Evolutionary conservation across 2,888 invertebrate species (phyloP).

Genomic region (Drosophila demipolita): DNA sequence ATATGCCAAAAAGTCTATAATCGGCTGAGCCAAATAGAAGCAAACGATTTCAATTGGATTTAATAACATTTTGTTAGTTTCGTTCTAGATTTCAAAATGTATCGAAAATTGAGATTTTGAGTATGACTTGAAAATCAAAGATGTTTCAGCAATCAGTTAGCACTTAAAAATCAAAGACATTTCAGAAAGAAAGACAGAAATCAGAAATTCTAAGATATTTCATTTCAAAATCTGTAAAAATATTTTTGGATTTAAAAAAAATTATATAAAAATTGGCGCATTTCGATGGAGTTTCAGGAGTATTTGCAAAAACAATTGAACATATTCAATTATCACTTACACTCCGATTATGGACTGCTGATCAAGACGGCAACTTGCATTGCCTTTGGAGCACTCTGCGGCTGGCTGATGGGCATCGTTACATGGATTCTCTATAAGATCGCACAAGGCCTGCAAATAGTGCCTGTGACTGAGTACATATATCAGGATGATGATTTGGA

Average conservation of each 20-base stretch:
- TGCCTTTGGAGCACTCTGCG: constrained; percentile 63
- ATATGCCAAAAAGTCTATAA: constrained; percentile 45
- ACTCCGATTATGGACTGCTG: constrained; percentile 52
- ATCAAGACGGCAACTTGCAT: constrained; percentile 61
- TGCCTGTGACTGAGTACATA: constrained; percentile 23
- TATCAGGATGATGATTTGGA: constrained; percentile 40
- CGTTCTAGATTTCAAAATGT: neutral
- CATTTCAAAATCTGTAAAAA: neutral
- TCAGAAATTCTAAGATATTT: neutral
- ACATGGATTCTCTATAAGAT: constrained; percentile 50
- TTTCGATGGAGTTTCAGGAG: constrained; percentile 46
- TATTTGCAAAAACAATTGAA: constrained; percentile 49
- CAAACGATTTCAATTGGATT: constrained; percentile 58
- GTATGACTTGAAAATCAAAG: neutral
- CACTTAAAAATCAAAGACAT: neutral
- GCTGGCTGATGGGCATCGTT: constrained; percentile 59
- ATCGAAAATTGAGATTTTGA: neutral
- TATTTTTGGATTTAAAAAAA: neutral
- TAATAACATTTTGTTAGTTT: constrained; percentile 32
- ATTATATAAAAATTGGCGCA: constrained; percentile 8
- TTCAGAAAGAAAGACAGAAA: too few species aligned
- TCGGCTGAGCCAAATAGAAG: constrained; percentile 40
- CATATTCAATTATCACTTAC: constrained; percentile 49
- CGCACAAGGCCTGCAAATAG: constrained; percentile 27
- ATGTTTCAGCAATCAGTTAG: neutral